phyloP scores from a whole-genome alignment of 2,888 invertebrate species.

The Drosophila niveifrons region DNA sequence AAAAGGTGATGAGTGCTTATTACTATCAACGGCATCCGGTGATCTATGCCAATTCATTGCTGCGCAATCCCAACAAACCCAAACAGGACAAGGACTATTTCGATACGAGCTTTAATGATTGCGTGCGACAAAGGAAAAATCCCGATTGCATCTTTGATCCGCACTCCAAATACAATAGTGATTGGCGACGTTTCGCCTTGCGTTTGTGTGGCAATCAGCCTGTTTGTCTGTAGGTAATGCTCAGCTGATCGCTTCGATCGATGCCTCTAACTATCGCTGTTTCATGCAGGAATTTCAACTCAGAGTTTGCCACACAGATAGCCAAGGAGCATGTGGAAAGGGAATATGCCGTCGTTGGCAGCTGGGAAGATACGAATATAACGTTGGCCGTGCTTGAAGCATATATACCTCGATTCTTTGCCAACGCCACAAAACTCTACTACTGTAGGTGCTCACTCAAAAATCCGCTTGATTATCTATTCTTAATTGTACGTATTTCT shows the following conservation, averaged over 20 bases:
- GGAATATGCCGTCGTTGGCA: conserved; percentile 94
- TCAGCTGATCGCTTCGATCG: background rate
- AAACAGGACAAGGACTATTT: conserved; percentile 50
- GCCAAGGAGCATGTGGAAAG: conserved; percentile 93
- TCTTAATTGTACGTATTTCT: background rate
- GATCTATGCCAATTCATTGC: conserved; percentile 57
- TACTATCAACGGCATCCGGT: conserved; percentile 88
- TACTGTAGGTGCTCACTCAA: conserved; percentile 86
- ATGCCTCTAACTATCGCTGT: conserved; percentile 3
- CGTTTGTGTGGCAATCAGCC: conserved; percentile 95
- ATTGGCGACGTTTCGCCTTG: conserved; percentile 92
- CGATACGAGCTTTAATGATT: conserved; percentile 87
- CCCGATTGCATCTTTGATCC: conserved; percentile 87
- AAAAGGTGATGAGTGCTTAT: conserved; percentile 95
- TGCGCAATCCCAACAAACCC: conserved; percentile 49
- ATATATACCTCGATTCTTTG: conserved; percentile 93
- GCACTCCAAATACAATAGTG: conserved; percentile 91
- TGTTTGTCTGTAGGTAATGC: conserved; percentile 89
- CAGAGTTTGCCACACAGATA: conserved; percentile 87
- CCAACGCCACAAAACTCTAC: conserved; percentile 89
- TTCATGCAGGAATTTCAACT: conserved; percentile 91
- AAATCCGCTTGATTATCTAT: background rate
- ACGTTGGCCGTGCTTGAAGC: conserved; percentile 92
- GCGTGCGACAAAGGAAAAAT: conserved; percentile 87
- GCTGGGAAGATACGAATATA: conserved; percentile 93